Base-by-base conservation (phyloP, 2,797 vertebrate species). In the Silurus aristotelis region DNA sequence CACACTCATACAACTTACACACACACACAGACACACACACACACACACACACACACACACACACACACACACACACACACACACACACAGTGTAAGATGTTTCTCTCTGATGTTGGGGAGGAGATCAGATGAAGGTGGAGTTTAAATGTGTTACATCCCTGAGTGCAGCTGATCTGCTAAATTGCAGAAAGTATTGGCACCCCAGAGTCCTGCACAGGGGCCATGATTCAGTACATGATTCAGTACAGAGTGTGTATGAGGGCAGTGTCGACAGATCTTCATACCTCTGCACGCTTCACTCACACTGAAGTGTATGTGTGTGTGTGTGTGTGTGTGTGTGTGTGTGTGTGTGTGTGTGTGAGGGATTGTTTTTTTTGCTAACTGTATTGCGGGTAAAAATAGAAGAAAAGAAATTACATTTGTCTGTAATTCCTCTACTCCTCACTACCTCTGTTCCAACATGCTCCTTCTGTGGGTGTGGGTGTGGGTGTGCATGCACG, bases 311-410 rank as follows among this genome's bases (percentile, higher is more conserved):
- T 46, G 64, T 68, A 61, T 68, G 63, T 77, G 60, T 76, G 58
- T 72, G 46, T 73, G 70, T 71, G 70, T 73, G 22, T 52, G 43
- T 14, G 43, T 20, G 43, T n/a, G 43, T 83, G 82, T 85, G 61
- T 52, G 48, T 52, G 48, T 52, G 48, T 56, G 84, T 83, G 82
- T 85, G 61, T 66, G 14, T 68, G 67, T 19, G 14, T 2, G 14
- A 6, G 66, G 38, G 67, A 19, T 31, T 20, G 31, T 8, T 10
- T 52, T 48, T 1, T 52, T 52, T 7, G 48, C 48, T 52, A 52
- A 52, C 48, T 52, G 48, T 52, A 52, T 7, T 10, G 48, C 8
- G 6, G 8, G 48, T 52, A 52, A 52, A 10, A 52, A 52, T 10
- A 52, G 48, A 52, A 52, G 48, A 52, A 52, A 52, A 52, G 8